A percentile compares a stretch with the other conserved stretches of the same genome.
Evolutionary conservation across 1,140 invertebrate genomes (phyloP).

Genomic region (Drosophila insularis): DNA sequence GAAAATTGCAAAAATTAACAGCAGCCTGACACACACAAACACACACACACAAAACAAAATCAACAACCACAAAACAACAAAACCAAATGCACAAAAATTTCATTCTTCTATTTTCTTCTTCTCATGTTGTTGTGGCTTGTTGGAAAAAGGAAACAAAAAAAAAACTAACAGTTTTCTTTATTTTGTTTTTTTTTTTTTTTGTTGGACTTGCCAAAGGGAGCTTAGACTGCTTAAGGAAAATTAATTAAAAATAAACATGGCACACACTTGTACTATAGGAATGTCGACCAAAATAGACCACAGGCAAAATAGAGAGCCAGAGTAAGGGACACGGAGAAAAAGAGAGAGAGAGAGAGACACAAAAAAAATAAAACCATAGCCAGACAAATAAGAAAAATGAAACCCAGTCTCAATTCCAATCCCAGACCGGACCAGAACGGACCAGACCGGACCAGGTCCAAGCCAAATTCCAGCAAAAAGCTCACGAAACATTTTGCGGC

Average conservation of each 20-base stretch:
- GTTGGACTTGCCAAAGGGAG: constrained; percentile 39
- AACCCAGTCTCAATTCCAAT: constrained; percentile 34
- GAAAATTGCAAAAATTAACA: constrained; percentile 79
- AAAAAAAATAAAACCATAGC: constrained; percentile 46
- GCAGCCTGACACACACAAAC: constrained; percentile 18
- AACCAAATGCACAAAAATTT: constrained; percentile 45
- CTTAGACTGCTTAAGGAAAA: constrained; percentile 79
- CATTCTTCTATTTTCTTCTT: constrained; percentile 4
- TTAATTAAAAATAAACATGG: constrained; percentile 81
- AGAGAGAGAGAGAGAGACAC: constrained; percentile 8
- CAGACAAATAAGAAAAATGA: constrained; percentile 77
- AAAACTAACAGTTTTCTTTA: background rate
- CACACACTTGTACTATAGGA: constrained; percentile 74
- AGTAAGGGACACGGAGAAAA: background rate
- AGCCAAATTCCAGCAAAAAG: constrained; percentile 76
- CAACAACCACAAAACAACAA: constrained; percentile 13
- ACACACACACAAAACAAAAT: background rate
- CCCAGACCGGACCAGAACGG: background rate
- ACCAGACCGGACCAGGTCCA: constrained; percentile 11
- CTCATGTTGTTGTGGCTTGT: constrained; percentile 18
- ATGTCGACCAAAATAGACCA: constrained; percentile 76
- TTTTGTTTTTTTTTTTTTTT: constrained; percentile 9
- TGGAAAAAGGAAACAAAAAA: constrained; percentile 10
- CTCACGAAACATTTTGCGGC: constrained; percentile 75
- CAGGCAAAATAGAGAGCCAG: constrained; percentile 35